These are phyloP conservation scores for Zapus hudsonius DNA, from an alignment of 2,113 vertebrate genomes.

Conservation along the genomic window DNA sequence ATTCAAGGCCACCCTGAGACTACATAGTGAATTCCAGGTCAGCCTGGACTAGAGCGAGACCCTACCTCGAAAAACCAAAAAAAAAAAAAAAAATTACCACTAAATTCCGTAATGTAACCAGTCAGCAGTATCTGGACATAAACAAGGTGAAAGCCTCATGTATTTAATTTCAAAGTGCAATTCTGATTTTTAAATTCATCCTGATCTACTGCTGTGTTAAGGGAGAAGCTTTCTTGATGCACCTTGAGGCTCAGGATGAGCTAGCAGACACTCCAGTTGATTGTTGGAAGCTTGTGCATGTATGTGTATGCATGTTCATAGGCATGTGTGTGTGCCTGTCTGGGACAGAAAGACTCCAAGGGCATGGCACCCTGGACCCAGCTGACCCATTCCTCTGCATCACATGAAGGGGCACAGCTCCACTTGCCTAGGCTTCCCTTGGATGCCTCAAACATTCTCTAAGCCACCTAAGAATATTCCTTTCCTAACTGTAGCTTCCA, in stretches of 20 bases:
- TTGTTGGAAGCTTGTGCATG: background rate
- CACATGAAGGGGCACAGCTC: background rate
- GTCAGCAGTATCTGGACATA: slow-evolving; percentile 19
- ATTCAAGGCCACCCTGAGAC: too few species aligned
- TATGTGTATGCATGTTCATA: too few species aligned
- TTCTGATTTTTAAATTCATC: slow-evolving; percentile 61
- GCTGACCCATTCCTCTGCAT: background rate
- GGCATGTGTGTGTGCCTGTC: background rate
- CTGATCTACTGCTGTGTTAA: slow-evolving; percentile 52
- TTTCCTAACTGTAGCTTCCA: too few species aligned
- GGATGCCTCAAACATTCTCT: background rate
- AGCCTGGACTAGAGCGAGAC: too few species aligned
- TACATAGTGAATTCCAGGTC: too few species aligned
- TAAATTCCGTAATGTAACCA: background rate
- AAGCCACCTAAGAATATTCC: background rate
- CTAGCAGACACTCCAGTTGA: background rate
- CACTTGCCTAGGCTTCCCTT: background rate
- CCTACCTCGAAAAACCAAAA: too few species aligned
- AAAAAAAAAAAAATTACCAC: background rate
- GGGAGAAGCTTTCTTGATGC: background rate
- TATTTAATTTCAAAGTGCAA: slow-evolving; percentile 57
- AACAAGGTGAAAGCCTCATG: slow-evolving; percentile 43
- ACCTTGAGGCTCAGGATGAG: too few species aligned
- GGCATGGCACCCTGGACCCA: fast-evolving
- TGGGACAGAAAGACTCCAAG: fast-evolving